Evolutionary conservation across 2,797 vertebrate species (phyloP).

Genomic region (Acrossocheilus wenchowensis): DNA sequence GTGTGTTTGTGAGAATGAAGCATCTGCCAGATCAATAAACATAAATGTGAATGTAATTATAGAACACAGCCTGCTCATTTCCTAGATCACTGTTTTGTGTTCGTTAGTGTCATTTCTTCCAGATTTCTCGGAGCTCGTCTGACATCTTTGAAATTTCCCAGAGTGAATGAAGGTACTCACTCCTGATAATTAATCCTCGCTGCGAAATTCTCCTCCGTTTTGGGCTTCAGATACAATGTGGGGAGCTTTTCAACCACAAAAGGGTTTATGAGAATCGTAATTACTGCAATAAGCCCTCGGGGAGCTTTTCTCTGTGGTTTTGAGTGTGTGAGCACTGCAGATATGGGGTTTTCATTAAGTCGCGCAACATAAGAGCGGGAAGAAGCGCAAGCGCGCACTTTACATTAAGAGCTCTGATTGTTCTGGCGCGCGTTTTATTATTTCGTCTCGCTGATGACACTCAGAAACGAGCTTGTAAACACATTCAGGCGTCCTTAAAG

Average conservation of each 20-base stretch:
- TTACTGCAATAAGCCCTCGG: slow-evolving; percentile 21
- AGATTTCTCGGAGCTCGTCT: background rate
- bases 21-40: background rate
- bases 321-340: background rate
- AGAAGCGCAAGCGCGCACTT: background rate
- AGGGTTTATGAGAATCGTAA: slow-evolving; percentile 30
- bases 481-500: background rate
- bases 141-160: background rate
- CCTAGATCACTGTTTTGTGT: background rate
- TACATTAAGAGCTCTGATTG: slow-evolving; percentile 10
- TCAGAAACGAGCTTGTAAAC: background rate
- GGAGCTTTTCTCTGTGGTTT: background rate
- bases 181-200: slow-evolving; percentile 11
- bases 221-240: background rate
- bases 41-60: background rate
- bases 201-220: background rate
- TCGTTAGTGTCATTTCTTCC: background rate
- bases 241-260: slow-evolving; percentile 34
- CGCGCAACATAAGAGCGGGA: background rate
- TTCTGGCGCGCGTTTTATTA: background rate
- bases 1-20: background rate
- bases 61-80: background rate
- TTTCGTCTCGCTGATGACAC: background rate
- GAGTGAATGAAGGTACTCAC: background rate
- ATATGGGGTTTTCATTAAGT: background rate